A percentile compares a stretch with the other conserved stretches of the same genome.
phyloP scores from a whole-genome alignment of 2,113 vertebrate genomes.

The Camelus dromedarius region DNA sequence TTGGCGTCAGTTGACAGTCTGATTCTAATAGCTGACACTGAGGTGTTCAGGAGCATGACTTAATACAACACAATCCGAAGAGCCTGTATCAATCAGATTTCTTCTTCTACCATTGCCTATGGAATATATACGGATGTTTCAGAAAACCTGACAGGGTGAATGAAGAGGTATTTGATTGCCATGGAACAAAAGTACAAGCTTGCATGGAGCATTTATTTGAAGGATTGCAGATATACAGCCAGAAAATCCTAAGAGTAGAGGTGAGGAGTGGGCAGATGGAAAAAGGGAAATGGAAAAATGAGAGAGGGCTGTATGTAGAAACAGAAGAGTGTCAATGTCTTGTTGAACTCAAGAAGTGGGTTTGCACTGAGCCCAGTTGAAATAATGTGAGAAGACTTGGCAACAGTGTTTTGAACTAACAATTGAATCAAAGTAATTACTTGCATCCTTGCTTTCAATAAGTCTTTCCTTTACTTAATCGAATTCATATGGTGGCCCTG shows the following conservation, averaged over 20 bases:
- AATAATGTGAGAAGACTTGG: background rate
- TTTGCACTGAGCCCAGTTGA: background rate
- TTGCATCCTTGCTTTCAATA: conserved; percentile 3
- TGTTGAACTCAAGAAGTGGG: background rate
- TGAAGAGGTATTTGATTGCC: background rate
- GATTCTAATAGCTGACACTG: background rate
- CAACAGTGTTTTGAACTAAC: background rate
- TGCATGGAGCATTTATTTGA: background rate
- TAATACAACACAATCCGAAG: background rate
- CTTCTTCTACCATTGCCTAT: background rate
- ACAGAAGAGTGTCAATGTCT: background rate
- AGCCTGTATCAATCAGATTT: background rate
- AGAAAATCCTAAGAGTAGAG: background rate
- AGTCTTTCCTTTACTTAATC: conserved; percentile 21
- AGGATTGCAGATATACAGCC: background rate
- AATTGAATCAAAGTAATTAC: background rate
- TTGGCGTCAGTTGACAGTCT: background rate
- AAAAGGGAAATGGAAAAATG: background rate
- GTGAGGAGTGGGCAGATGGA: background rate
- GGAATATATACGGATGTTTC: background rate
- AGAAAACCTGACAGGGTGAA: background rate
- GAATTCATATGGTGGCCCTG: background rate
- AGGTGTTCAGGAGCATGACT: background rate
- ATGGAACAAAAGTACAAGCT: background rate
- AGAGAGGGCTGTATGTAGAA: background rate